These are phyloP conservation scores for Falco naumanni DNA, from an alignment of 2,797 vertebrate species.

Conservation along the genomic window DNA sequence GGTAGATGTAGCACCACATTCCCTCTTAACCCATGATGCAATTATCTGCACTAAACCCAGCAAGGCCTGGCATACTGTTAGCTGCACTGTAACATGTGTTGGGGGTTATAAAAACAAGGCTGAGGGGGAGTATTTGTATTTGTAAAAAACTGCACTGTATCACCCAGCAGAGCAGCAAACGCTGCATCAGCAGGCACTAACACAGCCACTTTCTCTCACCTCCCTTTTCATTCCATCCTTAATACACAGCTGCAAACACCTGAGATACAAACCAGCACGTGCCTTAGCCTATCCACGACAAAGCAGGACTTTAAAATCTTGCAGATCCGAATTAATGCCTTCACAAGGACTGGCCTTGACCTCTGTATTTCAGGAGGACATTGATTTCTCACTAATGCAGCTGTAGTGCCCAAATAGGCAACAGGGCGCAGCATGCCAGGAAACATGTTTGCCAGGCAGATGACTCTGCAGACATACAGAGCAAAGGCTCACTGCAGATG, in stretches of 20 bases:
- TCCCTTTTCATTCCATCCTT: neutral
- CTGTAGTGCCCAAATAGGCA: neutral
- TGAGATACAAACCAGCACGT: neutral
- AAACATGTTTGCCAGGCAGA: neutral
- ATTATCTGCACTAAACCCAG: neutral
- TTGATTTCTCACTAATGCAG: neutral
- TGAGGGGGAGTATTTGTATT: neutral
- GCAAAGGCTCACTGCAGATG: neutral
- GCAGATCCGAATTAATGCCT: neutral
- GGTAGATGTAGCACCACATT: neutral
- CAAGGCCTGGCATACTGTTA: neutral
- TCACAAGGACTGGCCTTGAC: neutral
- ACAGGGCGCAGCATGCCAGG: accelerated
- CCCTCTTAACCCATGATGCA: neutral
- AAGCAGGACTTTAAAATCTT: neutral
- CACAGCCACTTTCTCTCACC: neutral
- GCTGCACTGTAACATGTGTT: neutral
- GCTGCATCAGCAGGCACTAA: neutral
- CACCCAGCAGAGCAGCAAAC: neutral
- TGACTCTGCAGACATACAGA: neutral
- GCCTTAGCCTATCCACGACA: neutral
- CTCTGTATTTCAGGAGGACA: neutral
- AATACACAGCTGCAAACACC: neutral
- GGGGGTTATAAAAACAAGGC: neutral
- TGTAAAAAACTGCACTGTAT: neutral